A percentile compares a stretch with the other conserved stretches of the same genome.
Evolutionary conservation across 2,113 vertebrate genomes (phyloP).

Genomic region (Chaetodon auriga): DNA sequence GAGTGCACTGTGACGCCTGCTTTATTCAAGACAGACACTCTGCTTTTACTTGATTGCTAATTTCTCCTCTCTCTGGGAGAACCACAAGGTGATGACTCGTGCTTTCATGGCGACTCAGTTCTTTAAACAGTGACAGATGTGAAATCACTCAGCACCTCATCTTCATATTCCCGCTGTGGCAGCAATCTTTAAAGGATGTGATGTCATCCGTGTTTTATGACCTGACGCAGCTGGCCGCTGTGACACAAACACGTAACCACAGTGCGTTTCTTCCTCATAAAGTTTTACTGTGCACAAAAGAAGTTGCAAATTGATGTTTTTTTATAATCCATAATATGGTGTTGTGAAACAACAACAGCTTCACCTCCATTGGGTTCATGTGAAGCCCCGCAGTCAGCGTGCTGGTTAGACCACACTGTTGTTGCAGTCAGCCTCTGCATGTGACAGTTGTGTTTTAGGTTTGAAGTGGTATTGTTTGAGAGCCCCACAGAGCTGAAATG

Average conservation of each 20-base stretch:
- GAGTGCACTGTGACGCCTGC: neutral
- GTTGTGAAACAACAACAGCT: neutral
- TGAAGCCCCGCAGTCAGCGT: neutral
- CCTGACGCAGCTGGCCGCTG: conserved; percentile 54
- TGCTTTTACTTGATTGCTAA: conserved; percentile 26
- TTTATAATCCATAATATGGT: conserved; percentile 2
- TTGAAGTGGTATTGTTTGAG: neutral
- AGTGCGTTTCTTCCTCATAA: conserved; percentile 19
- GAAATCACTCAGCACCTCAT: conserved; percentile 61
- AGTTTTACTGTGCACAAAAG: conserved; percentile 24
- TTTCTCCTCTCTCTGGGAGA: conserved; percentile 17
- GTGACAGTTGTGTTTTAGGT: neutral
- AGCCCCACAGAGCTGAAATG: neutral
- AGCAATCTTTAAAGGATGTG: conserved; percentile 69
- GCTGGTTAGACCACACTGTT: neutral
- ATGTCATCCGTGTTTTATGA: conserved; percentile 74
- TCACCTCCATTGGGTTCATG: neutral
- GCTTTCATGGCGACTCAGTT: conserved; percentile 50
- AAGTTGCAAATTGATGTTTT: conserved; percentile 3
- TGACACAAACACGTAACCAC: conserved; percentile 31
- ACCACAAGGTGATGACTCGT: conserved; percentile 31
- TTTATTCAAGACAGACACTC: conserved; percentile 30
- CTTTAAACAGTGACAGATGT: conserved; percentile 58
- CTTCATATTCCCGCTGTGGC: conserved; percentile 51
- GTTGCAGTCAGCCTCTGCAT: neutral